Evolutionary conservation across 2,797 vertebrate genomes (phyloP).

Genomic region (Peromyscus melanophrys): DNA sequence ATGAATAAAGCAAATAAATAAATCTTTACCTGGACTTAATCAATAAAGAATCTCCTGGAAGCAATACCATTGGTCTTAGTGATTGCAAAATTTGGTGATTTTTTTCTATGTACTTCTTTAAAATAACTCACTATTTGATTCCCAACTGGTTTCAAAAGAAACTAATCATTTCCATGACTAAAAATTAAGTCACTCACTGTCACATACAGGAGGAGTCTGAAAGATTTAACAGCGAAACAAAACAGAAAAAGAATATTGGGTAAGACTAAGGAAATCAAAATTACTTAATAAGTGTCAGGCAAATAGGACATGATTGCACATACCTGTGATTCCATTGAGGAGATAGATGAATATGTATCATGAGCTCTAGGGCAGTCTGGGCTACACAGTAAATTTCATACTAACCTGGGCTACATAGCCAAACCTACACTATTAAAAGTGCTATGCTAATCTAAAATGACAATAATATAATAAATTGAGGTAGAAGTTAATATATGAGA

Average conservation of each 20-base stretch:
- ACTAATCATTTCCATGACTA: background rate
- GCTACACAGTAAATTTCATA: background rate
- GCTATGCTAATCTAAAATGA: background rate
- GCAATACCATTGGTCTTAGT: background rate
- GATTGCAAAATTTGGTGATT: background rate
- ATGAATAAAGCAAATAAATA: background rate
- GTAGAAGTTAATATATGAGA: background rate
- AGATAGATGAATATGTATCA: background rate
- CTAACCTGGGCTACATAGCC: background rate
- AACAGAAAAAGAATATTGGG: background rate
- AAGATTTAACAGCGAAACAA: background rate
- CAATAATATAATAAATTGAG: background rate
- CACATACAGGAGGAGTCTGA: background rate
- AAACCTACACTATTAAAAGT: background rate
- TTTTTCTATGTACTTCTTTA: constrained; percentile 12
- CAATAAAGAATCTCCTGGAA: background rate
- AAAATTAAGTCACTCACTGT: constrained; percentile 52
- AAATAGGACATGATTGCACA: background rate
- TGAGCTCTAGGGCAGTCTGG: background rate
- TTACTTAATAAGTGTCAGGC: background rate
- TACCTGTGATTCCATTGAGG: background rate
- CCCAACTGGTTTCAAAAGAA: constrained; percentile 49
- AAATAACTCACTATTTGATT: constrained; percentile 33
- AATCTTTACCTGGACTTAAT: background rate
- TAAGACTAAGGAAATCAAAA: constrained; percentile 12